Conservation (phyloP, 2,888 invertebrate species). For the Aethes cnicana region DNA sequence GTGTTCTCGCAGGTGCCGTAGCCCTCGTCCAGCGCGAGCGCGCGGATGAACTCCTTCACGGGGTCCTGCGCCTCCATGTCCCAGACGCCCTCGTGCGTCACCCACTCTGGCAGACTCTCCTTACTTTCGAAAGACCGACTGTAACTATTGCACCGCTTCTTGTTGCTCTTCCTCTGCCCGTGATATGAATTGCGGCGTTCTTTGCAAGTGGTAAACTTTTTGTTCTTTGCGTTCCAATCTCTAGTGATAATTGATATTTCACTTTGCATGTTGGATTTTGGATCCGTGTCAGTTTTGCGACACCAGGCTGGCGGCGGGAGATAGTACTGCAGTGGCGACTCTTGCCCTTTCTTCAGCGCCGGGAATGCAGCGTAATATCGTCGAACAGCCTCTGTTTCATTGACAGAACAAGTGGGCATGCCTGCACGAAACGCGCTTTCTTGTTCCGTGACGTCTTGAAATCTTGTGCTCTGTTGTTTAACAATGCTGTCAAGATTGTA, state of each 20-base stretch:
- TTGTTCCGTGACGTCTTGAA: conserved; percentile 85
- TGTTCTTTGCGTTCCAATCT: conserved; percentile 66
- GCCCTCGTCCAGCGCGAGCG: conserved; percentile 74
- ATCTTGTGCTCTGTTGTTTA: conserved; percentile 90
- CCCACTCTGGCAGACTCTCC: conserved; percentile 80
- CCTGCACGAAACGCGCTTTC: conserved; percentile 69
- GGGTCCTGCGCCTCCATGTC: conserved; percentile 77
- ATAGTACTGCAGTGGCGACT: conserved; percentile 70
- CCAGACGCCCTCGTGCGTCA: conserved; percentile 78
- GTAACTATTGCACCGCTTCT: conserved; percentile 68
- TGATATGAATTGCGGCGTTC: conserved; percentile 73
- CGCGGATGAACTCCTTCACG: conserved; percentile 74
- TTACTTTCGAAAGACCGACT: conserved; percentile 71
- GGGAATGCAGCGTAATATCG: conserved; percentile 91
- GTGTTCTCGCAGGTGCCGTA: conserved; percentile 80
- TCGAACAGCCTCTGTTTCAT: conserved; percentile 86
- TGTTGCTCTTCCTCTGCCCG: conserved; percentile 62
- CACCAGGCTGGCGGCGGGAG: conserved; percentile 76
- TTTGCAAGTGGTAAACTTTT: conserved; percentile 62
- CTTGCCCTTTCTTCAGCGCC: conserved; percentile 82
- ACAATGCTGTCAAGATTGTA: conserved; percentile 91
- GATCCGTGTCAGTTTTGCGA: conserved; percentile 55
- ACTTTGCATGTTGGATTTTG: conserved; percentile 69
- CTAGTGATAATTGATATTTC: conserved; percentile 56
- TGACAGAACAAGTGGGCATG: conserved; percentile 77